Evolutionary conservation across 2,797 vertebrate genomes (phyloP).

Genomic region (Lerista edwardsae): DNA sequence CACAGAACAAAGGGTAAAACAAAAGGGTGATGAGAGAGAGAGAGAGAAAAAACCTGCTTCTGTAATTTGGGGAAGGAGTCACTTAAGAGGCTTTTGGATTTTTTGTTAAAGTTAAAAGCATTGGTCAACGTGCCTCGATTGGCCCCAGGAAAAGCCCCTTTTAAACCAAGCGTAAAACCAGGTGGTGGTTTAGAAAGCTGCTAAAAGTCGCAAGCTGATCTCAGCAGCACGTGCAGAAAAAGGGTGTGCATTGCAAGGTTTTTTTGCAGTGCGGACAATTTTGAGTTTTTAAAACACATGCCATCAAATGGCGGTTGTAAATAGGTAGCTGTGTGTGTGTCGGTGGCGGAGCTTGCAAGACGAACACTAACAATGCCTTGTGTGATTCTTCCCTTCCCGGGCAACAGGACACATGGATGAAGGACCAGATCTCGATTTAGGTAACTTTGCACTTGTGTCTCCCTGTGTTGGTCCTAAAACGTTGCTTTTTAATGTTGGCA

Average conservation of each 20-base stretch:
- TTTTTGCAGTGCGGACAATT: slow-evolving; percentile 73
- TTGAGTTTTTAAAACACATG: slow-evolving; percentile 69
- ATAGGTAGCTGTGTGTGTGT: slow-evolving; percentile 84
- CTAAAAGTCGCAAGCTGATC: slow-evolving; percentile 69
- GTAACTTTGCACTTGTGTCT: slow-evolving; percentile 71
- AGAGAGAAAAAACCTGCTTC: slow-evolving; percentile 73
- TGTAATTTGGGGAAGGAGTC: slow-evolving; percentile 79
- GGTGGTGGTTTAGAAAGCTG: slow-evolving; percentile 75
- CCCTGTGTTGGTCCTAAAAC: neutral
- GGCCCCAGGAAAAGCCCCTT: slow-evolving; percentile 70
- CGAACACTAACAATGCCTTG: slow-evolving; percentile 73
- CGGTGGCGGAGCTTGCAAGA: slow-evolving; percentile 67
- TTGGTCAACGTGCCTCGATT: slow-evolving; percentile 71
- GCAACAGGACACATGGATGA: slow-evolving; percentile 91
- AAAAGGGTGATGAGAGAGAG: slow-evolving; percentile 72
- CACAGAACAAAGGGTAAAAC: slow-evolving; percentile 76
- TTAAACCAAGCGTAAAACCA: slow-evolving; percentile 61
- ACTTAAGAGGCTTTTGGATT: slow-evolving; percentile 73
- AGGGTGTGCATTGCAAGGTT: slow-evolving; percentile 72
- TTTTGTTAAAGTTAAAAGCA: slow-evolving; percentile 52
- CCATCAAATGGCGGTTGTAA: slow-evolving; percentile 70
- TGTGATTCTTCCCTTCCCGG: slow-evolving; percentile 72
- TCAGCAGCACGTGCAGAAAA: slow-evolving; percentile 50
- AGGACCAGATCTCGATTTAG: slow-evolving; percentile 90
- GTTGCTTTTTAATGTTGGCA: neutral